A percentile compares a stretch with the other conserved stretches of the same genome.
Conservation (phyloP, 2,113 vertebrate species). For the Paralichthys olivaceus region DNA sequence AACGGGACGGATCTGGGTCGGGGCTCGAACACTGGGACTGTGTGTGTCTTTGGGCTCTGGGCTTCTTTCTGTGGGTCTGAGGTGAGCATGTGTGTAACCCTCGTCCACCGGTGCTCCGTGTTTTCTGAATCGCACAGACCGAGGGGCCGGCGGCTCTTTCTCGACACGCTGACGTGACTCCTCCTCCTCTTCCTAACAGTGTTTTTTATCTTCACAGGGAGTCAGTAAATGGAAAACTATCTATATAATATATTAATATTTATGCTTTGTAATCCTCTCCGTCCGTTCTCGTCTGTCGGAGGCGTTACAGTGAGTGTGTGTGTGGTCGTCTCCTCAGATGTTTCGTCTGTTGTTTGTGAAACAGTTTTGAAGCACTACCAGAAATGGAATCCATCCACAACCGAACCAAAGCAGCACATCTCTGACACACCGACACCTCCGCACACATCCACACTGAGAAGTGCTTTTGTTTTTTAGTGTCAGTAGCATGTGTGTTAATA, state of each 20-base stretch:
- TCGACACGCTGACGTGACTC: not conserved
- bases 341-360: slow-evolving; percentile 36
- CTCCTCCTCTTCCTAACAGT: slow-evolving; percentile 33
- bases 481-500: slow-evolving; percentile 5
- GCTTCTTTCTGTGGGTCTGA: slow-evolving; percentile 18
- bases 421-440: slow-evolving; percentile 8
- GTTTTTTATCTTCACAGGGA: slow-evolving; percentile 51
- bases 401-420: slow-evolving; percentile 60
- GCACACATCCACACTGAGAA: not conserved
- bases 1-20: not conserved
- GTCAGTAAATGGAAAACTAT: not conserved
- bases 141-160: not conserved
- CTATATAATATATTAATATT: slow-evolving; percentile 15
- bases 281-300: not conserved
- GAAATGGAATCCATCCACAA: slow-evolving; percentile 16
- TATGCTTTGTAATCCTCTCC: slow-evolving; percentile 35
- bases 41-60: slow-evolving; percentile 18
- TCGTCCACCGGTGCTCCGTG: slow-evolving; percentile 46
- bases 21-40: not conserved
- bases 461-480: slow-evolving; percentile 10
- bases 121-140: slow-evolving; percentile 35
- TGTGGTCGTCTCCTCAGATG: slow-evolving; percentile 24
- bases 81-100: slow-evolving; percentile 40
- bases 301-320: not conserved
- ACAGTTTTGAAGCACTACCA: slow-evolving; percentile 10